These are phyloP conservation scores for Alosa alosa DNA, from an alignment of 2,113 vertebrate species.

Conservation along the genomic window DNA sequence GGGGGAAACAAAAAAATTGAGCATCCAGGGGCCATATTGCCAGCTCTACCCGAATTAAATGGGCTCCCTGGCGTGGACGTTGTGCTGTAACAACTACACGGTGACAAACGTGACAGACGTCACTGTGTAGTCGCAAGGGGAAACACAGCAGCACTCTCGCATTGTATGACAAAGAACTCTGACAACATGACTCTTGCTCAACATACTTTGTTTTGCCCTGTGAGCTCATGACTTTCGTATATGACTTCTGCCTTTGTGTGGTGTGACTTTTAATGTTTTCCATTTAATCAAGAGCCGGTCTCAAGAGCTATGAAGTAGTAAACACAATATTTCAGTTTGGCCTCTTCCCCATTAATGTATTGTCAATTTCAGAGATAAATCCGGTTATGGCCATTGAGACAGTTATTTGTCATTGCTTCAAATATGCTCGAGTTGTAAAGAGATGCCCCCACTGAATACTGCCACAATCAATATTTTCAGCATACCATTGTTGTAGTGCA, in stretches of 20 bases:
- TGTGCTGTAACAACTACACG: background rate
- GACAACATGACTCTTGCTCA: background rate
- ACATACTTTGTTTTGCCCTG: background rate
- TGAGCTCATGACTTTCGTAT: background rate
- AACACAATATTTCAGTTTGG: background rate
- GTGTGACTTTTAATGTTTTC: background rate
- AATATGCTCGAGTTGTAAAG: background rate
- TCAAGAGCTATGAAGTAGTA: background rate
- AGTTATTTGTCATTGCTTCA: background rate
- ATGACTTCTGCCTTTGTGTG: background rate
- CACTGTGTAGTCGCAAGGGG: background rate
- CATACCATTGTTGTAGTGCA: background rate
- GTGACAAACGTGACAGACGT: background rate
- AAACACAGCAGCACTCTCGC: background rate
- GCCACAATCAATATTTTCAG: background rate
- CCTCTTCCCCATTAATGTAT: background rate
- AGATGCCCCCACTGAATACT: background rate
- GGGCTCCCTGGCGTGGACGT: background rate
- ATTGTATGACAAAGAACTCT: background rate
- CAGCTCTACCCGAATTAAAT: background rate
- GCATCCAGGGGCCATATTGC: background rate
- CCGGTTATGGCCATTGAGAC: background rate
- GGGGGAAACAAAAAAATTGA: background rate
- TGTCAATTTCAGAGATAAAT: background rate
- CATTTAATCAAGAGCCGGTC: background rate